Percentiles rank a stretch among this genome's conserved stretches.
Evolutionary conservation across 2,888 invertebrate genomes (phyloP).

Genomic region (Ophioninae sp.): DNA sequence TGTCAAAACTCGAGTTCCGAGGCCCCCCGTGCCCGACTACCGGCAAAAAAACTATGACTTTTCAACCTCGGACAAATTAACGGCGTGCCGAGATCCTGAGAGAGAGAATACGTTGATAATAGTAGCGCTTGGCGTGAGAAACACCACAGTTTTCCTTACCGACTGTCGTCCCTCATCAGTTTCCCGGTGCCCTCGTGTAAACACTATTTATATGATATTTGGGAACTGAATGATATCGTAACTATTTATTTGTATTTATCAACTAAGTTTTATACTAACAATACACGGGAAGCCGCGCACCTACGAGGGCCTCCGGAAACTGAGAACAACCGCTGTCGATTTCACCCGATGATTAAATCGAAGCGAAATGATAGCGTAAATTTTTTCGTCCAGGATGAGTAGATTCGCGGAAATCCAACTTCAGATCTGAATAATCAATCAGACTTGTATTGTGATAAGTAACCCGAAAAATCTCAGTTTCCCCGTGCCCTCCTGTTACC

Average conservation of each 20-base stretch:
- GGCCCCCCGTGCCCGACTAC: constrained; percentile 58
- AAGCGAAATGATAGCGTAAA: not conserved
- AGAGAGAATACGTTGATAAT: not conserved
- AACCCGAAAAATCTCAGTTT: not conserved
- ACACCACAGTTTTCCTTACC: not conserved
- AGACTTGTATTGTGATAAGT: too few species aligned
- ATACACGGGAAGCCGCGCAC: too few species aligned
- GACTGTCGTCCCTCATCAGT: not conserved
- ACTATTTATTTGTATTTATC: too few species aligned
- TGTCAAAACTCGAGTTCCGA: constrained; percentile 79
- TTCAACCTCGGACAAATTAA: constrained; percentile 75
- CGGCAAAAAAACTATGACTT: constrained; percentile 71
- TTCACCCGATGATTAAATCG: not conserved
- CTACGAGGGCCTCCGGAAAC: too few species aligned
- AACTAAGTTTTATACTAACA: too few species aligned
- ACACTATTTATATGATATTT: not conserved
- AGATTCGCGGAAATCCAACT: too few species aligned
- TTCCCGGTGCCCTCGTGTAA: not conserved
- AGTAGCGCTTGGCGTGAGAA: not conserved
- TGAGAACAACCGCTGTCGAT: too few species aligned
- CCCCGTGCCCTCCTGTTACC: not conserved
- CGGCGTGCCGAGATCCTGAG: constrained; percentile 59
- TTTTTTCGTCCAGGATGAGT: not conserved
- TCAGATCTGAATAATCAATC: too few species aligned
- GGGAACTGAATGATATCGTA: too few species aligned